A percentile compares a stretch with the other conserved stretches of the same genome.
phyloP scores from a whole-genome alignment of 1,140 invertebrate species.

The Trachymyrmex septentrionalis region DNA sequence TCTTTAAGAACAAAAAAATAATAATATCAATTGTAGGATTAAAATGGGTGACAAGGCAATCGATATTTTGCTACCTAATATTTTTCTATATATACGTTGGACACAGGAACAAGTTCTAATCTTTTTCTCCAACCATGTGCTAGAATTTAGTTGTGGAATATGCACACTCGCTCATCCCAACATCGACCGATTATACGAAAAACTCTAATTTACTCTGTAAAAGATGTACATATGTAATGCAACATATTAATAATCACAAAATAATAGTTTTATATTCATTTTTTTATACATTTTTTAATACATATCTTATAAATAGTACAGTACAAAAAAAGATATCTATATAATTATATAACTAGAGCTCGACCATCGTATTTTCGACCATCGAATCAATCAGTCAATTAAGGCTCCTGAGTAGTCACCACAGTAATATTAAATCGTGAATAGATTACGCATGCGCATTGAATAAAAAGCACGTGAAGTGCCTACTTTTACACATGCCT shows the following conservation, averaged over 20 bases:
- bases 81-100: slow-evolving; percentile 82
- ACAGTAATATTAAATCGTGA: too few species aligned
- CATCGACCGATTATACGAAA: slow-evolving; percentile 74
- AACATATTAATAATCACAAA: neutral
- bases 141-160: slow-evolving; percentile 84
- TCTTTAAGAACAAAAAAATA: slow-evolving; percentile 2
- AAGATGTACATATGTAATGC: slow-evolving; percentile 18
- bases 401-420: too few species aligned
- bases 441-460: too few species aligned
- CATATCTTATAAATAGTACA: slow-evolving; percentile 33
- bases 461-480: too few species aligned
- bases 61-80: slow-evolving; percentile 81
- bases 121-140: slow-evolving; percentile 83
- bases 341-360: slow-evolving; percentile 26
- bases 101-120: slow-evolving; percentile 83
- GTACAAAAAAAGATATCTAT: slow-evolving; percentile 32
- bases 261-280: slow-evolving; percentile 23
- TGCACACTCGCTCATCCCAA: slow-evolving; percentile 77
- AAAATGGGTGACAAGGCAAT: slow-evolving; percentile 79
- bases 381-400: neutral
- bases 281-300: slow-evolving; percentile 27
- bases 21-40: slow-evolving; percentile 74
- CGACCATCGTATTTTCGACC: slow-evolving; percentile 33
- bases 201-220: slow-evolving; percentile 63
- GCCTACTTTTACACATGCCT: too few species aligned